phyloP scores from a whole-genome alignment of 2,113 vertebrate species.

The Thalassoma bifasciatum region DNA sequence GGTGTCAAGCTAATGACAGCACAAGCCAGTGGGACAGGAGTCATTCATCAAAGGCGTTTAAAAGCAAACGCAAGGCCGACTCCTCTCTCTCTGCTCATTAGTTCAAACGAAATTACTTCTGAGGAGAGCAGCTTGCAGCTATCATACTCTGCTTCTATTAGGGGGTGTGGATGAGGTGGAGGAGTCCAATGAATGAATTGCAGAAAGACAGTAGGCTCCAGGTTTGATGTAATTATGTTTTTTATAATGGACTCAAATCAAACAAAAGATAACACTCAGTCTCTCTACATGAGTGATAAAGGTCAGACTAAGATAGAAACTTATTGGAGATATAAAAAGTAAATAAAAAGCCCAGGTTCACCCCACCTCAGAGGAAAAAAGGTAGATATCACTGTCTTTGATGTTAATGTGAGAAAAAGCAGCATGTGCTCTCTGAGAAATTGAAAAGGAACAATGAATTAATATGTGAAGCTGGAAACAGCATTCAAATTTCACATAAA shows the following conservation, averaged over 20 bases:
- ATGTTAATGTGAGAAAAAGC: neutral
- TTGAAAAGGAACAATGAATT: neutral
- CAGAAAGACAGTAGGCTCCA: slow-evolving; percentile 6
- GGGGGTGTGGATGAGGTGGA: neutral
- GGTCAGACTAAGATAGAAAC: neutral
- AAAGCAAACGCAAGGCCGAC: slow-evolving; percentile 52
- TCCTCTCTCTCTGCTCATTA: slow-evolving; percentile 76
- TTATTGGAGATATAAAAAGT: neutral
- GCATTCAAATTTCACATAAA: too few relatives aligned
- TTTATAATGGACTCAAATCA: slow-evolving; percentile 8
- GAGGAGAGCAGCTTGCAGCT: slow-evolving; percentile 62
- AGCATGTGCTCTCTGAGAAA: neutral
- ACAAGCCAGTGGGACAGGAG: slow-evolving; percentile 70
- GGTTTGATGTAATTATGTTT: slow-evolving; percentile 28
- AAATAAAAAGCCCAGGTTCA: neutral
- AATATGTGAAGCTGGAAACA: neutral
- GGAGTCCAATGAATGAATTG: slow-evolving; percentile 44
- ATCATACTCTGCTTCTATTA: slow-evolving; percentile 31
- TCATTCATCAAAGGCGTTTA: slow-evolving; percentile 83
- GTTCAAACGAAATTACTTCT: slow-evolving; percentile 78
- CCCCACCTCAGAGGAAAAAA: neutral
- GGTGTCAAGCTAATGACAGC: slow-evolving; percentile 80
- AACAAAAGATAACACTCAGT: slow-evolving; percentile 20
- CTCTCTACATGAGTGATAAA: slow-evolving; percentile 6
- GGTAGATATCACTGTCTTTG: neutral